Evolutionary conservation across 2,797 vertebrate genomes (phyloP).

Genomic region (Bovichtus variegatus): DNA sequence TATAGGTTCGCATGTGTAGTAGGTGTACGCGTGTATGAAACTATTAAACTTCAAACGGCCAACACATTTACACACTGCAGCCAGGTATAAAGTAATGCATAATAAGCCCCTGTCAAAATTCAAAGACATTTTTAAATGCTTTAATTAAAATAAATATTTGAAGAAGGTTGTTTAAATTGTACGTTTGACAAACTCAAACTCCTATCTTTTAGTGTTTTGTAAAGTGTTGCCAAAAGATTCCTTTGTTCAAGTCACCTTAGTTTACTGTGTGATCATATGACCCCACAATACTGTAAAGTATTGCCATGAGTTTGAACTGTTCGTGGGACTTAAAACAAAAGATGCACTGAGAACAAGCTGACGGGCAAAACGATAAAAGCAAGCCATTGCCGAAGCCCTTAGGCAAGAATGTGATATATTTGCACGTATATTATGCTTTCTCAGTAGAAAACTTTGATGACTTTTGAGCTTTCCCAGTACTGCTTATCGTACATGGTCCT

Average conservation of each 20-base stretch:
- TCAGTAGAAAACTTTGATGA: background rate
- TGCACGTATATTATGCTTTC: background rate
- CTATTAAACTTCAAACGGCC: background rate
- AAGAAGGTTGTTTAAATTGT: background rate
- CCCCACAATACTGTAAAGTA: fast-evolving
- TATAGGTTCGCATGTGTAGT: background rate
- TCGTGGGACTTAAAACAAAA: slow-evolving; percentile 20
- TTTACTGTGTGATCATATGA: background rate
- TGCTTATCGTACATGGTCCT: slow-evolving; percentile 28
- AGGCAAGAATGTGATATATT: background rate
- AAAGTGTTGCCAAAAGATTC: background rate
- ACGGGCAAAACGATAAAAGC: background rate
- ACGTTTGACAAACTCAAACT: background rate
- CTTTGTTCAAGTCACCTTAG: background rate
- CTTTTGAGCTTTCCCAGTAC: background rate
- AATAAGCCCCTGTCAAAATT: background rate
- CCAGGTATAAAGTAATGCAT: background rate
- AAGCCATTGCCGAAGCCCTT: background rate
- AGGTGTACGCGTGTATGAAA: no score
- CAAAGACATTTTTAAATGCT: background rate
- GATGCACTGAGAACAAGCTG: slow-evolving; percentile 9
- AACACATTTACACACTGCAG: background rate
- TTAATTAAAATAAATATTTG: background rate
- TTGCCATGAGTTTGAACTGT: background rate
- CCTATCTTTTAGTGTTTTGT: background rate